A percentile compares a stretch with the other conserved stretches of the same genome.
These are phyloP conservation scores for Phocoena phocoena DNA, from an alignment of 2,113 vertebrate species.

Conservation along the genomic window DNA sequence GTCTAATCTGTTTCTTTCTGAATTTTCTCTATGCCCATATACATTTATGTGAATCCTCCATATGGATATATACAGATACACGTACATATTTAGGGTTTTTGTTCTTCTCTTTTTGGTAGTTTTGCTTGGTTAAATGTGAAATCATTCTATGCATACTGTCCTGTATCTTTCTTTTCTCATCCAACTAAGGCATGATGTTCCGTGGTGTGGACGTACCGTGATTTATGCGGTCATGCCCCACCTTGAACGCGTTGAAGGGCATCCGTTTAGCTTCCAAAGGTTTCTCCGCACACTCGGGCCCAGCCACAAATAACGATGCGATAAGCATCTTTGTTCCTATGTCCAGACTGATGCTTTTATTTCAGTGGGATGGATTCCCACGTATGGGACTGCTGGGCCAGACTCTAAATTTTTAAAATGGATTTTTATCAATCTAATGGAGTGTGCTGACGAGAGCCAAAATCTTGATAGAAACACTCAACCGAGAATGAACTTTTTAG, in stretches of 20 bases:
- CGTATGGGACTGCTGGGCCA: slow-evolving; percentile 23
- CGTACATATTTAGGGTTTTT: background rate
- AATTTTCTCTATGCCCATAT: background rate
- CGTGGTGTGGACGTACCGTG: too few relatives aligned
- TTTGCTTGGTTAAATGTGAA: background rate
- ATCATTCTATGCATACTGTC: background rate
- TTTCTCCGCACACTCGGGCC: background rate
- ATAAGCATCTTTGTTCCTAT: background rate
- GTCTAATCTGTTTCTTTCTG: background rate
- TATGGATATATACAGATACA: background rate
- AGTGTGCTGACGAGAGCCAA: slow-evolving; percentile 48
- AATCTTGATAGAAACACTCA: slow-evolving; percentile 59
- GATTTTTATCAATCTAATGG: slow-evolving; percentile 69
- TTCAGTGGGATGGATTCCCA: slow-evolving; percentile 43
- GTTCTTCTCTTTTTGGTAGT: background rate
- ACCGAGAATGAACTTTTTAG: slow-evolving; percentile 40
- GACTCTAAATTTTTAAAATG: slow-evolving; percentile 45
- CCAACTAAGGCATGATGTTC: accelerated
- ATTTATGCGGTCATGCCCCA: too few relatives aligned
- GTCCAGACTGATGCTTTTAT: slow-evolving; percentile 11
- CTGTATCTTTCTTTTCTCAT: background rate
- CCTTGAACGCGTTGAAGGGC: background rate
- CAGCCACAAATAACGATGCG: background rate
- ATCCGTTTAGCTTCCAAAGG: background rate
- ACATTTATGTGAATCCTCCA: background rate